Percentiles rank a stretch among this genome's conserved stretches.
These are phyloP conservation scores for Psilanteris sp. DNA, from an alignment of 1,140 invertebrate species.

Conservation along the genomic window DNA sequence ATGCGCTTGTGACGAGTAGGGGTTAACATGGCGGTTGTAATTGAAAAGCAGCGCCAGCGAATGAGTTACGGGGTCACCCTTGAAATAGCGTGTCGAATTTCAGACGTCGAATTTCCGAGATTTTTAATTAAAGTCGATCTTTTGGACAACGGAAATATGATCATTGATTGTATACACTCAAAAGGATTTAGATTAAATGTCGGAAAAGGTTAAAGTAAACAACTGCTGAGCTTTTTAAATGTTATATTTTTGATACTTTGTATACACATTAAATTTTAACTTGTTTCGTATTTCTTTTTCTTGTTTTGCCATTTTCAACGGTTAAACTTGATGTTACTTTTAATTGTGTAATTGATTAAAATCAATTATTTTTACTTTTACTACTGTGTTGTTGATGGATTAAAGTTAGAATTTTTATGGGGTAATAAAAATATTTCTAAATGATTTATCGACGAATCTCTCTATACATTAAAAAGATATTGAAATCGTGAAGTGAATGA, in stretches of 20 bases:
- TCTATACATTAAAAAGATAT: slow-evolving; percentile 41
- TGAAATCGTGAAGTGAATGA: slow-evolving; percentile 44
- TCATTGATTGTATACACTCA: not conserved
- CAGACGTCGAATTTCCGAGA: not conserved
- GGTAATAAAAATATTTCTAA: slow-evolving; percentile 28
- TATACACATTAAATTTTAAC: no score
- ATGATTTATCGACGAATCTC: slow-evolving; percentile 28
- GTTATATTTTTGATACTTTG: no score
- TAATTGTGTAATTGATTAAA: slow-evolving; percentile 8
- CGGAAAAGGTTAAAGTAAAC: not conserved
- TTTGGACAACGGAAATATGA: slow-evolving; percentile 2
- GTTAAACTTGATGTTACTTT: no score
- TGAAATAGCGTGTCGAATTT: slow-evolving; percentile 10
- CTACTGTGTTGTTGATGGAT: slow-evolving; percentile 1
- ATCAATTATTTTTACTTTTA: no score
- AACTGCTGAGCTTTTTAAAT: no score
- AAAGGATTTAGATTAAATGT: not conserved
- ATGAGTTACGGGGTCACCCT: slow-evolving; percentile 33
- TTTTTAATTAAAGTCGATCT: slow-evolving; percentile 22
- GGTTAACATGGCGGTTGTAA: slow-evolving; percentile 44
- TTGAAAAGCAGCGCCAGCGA: slow-evolving; percentile 34
- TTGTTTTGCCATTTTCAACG: no score
- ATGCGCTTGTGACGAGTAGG: slow-evolving; percentile 31
- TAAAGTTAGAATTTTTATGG: slow-evolving; percentile 14
- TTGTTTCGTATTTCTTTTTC: no score